phyloP scores from a whole-genome alignment of 2,113 vertebrate species.

The Calypte anna region DNA sequence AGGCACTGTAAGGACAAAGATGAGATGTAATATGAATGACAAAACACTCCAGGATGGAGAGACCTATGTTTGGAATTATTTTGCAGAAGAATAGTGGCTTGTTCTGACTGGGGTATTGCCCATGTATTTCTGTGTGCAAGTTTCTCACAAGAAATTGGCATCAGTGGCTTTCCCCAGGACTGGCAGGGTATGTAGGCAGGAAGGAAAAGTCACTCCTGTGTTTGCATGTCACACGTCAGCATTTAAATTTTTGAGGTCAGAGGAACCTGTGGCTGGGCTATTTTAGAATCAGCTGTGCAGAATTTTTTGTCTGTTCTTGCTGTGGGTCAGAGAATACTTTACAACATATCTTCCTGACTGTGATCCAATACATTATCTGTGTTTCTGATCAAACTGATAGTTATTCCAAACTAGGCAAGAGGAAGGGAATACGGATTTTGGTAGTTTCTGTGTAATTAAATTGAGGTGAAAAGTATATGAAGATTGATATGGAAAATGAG shows the following conservation, averaged over 20 bases:
- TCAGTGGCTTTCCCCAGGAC: not conserved
- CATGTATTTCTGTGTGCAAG: not conserved
- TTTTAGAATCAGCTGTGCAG: constrained; percentile 6
- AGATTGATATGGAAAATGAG: not conserved
- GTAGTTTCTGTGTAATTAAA: not conserved
- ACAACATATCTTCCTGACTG: not conserved
- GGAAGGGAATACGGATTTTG: not conserved
- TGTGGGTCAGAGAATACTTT: constrained; percentile 3
- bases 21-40: not conserved
- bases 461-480: not conserved
- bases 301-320: not conserved
- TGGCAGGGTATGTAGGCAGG: not conserved
- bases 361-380: not conserved
- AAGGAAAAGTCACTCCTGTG: not conserved
- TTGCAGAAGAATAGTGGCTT: not conserved
- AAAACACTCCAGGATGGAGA: not conserved
- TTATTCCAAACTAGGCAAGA: not conserved
- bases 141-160: not conserved
- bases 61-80: not conserved
- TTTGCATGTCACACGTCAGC: not conserved
- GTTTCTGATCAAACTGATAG: not conserved
- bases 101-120: not conserved
- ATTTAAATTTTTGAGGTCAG: constrained; percentile 37
- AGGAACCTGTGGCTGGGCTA: constrained; percentile 30
- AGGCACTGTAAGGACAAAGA: not conserved